Percentiles rank a stretch among this genome's conserved stretches.
Conservation (phyloP, 2,888 invertebrate genomes). For the Acanthosoma haemorrhoidale region DNA sequence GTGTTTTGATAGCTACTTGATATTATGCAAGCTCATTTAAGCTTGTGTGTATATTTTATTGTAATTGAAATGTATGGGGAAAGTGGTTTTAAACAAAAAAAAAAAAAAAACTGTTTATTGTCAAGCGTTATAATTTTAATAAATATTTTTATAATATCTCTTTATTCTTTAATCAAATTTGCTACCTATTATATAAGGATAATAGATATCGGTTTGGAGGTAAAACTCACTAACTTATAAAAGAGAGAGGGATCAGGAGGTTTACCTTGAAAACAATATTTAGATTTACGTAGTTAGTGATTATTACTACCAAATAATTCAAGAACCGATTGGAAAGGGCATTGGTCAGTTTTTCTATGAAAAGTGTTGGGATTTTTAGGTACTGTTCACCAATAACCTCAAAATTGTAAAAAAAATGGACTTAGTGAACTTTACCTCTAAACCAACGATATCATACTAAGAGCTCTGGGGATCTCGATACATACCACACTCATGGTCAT, state of each 20-base stretch:
- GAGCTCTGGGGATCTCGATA: too few species aligned
- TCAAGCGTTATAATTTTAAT: conserved; percentile 19
- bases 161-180: conserved; percentile 7
- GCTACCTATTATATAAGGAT: too few species aligned
- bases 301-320: too few species aligned
- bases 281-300: not conserved
- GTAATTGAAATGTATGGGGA: not conserved
- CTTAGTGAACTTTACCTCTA: too few species aligned
- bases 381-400: too few species aligned
- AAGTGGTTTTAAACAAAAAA: not conserved
- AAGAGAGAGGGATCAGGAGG: not conserved
- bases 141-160: conserved; percentile 20
- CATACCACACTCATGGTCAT: too few species aligned
- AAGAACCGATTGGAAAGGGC: too few species aligned
- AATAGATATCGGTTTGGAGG: not conserved
- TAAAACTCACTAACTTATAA: not conserved
- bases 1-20: not conserved
- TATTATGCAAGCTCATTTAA: not conserved
- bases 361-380: too few species aligned
- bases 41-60: conserved; percentile 5
- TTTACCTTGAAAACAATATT: not conserved
- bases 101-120: conserved; percentile 12
- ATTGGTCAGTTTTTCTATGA: too few species aligned
- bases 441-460: too few species aligned
- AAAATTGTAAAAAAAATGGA: too few species aligned